Base-by-base conservation (phyloP, 2,888 invertebrate genomes). In the Pheosia gnoma region DNA sequence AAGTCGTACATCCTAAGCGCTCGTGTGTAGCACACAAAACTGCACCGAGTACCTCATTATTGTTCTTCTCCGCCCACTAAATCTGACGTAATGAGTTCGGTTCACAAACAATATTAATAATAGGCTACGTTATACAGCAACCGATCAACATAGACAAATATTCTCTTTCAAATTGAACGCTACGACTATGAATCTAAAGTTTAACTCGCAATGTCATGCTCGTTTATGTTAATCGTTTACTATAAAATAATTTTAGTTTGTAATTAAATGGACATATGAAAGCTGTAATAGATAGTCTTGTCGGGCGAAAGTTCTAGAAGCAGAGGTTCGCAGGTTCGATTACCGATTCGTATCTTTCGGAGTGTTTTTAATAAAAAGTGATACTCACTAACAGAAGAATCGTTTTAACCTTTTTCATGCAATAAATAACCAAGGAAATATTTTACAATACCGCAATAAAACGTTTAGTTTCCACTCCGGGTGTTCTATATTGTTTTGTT, bases 21-120 rank as follows among this genome's bases (percentile, higher is more conserved):
- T 37, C 7, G 61, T 74, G 59, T 70, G 66, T 68, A 10, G 9
- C 45, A 41, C 10, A 25, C 37, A 49, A 53, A 59, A 55, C 67
- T 51, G 25, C 54, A 3, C 47, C 36, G 57, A 74, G 69, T 65
- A 59, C 13, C 63, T 74, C 64, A 71, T 76, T 76, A 74, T 68
- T 70, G 61, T 62, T 67, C 51, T 47, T 36, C 25, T 49, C 45
- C 54, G 49, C 57, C 54, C 62, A 65, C 74, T 62, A 67, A 75
- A 67, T 64, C 67, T 68, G 63, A 58, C 64, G 57, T 68, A 61
- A 69, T 72, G 66, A 72, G 63, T 63, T 65, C 59, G 43, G 66
- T 47, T 53, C 45, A 59, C 68, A 47, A 55, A 39, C 47, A 59
- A 53, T 8, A 37, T 56, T 54, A 58, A 25, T 25, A 59, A 59